phyloP scores from a whole-genome alignment of 2,113 vertebrate genomes.

The Choloepus hoffmanni region DNA sequence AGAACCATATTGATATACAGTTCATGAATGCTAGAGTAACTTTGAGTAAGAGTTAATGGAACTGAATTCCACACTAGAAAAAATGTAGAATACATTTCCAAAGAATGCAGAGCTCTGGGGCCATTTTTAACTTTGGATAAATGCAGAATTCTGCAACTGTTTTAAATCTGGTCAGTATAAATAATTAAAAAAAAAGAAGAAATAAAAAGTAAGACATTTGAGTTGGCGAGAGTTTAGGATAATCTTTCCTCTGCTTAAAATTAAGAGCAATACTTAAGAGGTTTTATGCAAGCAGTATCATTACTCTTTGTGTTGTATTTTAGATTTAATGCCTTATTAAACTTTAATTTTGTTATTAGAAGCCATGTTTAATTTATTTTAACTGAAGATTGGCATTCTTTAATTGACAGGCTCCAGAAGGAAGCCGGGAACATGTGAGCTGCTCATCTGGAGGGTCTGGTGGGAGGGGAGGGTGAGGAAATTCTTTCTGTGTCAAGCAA shows the following conservation, averaged over 20 bases:
- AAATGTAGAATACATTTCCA: slow-evolving; percentile 5
- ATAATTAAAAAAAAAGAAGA: neutral
- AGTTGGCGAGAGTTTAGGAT: neutral
- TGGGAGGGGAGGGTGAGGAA: neutral
- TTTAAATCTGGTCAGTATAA: neutral
- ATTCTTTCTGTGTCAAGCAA: neutral
- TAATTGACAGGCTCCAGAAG: neutral
- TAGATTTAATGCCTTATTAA: neutral
- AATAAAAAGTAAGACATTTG: neutral
- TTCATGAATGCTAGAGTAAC: neutral
- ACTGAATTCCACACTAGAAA: slow-evolving; percentile 14
- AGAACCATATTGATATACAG: neutral
- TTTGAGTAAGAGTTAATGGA: neutral
- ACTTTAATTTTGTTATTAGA: neutral
- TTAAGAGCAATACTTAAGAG: neutral
- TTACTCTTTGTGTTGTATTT: neutral
- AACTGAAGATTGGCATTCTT: neutral
- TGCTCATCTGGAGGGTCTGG: neutral
- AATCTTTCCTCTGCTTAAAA: neutral
- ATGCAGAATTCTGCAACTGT: neutral
- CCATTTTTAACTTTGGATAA: neutral
- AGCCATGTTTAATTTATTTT: neutral
- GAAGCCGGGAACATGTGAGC: no score
- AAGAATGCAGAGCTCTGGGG: neutral
- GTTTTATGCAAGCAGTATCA: neutral